Evolutionary conservation across 2,888 invertebrate species (phyloP), one percentile per base, ranked within the genome.

Genomic region (Lithophane leautieri): DNA sequence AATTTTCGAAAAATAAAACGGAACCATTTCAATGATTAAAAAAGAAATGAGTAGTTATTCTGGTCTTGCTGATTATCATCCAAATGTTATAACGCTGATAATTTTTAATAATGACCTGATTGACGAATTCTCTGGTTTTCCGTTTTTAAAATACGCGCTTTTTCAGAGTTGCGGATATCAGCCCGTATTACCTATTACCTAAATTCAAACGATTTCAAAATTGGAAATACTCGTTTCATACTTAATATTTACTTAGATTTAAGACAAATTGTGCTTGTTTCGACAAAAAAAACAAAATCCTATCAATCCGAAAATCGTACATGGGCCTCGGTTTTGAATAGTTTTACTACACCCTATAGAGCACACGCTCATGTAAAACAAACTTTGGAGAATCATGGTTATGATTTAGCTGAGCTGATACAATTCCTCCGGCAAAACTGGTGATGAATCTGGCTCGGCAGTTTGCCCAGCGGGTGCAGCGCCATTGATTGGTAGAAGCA

Each of bases 391-490:
- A 19, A 28, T 42, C 66, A 14, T 76, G 75, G 47, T 76, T 77
- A 19, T 76, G 75, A 11, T 76, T 14, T 4, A 78, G 28, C 42
- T 52, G 60, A n/a, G 60, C 42, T 61, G 69, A 34, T 14, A 77
- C 14, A 40, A 76, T 65, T 28, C 40, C 3, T 22, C 65, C 40
- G 14, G 14, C 0, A 3, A 19, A 3, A 34, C 58, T 42, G n/a
- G 78, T 76, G 50, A 28, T 76, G 56, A 76, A 76, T 19, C 47
- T 58, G 28, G 75, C 56, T 6, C 75, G 66, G 9, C 78, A 76
- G 12, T 77, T 66, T 19, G 78, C 19, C 69, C 76, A 78, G 7
- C 76, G 60, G 25, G 78, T 67, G 50, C 70, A 76, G 25, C 79
- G 60, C 79, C 76, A 78, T 14, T 44, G 79, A 9, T 42, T 54